Conservation (phyloP, 1,140 invertebrate species). For the Onthophagus taurus region DNA sequence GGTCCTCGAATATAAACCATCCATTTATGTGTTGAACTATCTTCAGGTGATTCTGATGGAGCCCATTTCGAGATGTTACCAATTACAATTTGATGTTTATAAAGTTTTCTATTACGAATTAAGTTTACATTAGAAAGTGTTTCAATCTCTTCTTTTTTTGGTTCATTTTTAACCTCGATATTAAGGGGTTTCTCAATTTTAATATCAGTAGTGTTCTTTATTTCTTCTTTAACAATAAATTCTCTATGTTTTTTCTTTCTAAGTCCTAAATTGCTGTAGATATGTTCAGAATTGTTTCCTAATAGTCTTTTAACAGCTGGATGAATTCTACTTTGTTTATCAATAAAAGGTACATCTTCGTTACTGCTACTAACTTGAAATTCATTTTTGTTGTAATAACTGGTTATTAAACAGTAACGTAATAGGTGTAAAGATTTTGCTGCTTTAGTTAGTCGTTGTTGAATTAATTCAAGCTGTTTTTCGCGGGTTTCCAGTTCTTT, state of each 20-base stretch:
- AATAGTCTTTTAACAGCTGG: slow-evolving; percentile 60
- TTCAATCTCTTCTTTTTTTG: slow-evolving; percentile 8
- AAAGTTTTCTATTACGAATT: slow-evolving; percentile 28
- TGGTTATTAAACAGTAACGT: slow-evolving; percentile 54
- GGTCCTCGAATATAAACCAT: slow-evolving; percentile 72
- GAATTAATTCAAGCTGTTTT: slow-evolving; percentile 41
- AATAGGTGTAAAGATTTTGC: slow-evolving; percentile 59
- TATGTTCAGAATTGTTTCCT: slow-evolving; percentile 43
- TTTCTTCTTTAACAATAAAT: slow-evolving; percentile 6
- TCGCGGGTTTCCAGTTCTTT: slow-evolving; percentile 27
- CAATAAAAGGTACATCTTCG: slow-evolving; percentile 16
- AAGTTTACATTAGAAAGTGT: not conserved
- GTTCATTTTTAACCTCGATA: not conserved
- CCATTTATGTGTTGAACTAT: slow-evolving; percentile 81
- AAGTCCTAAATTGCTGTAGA: slow-evolving; percentile 33
- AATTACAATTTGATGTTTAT: slow-evolving; percentile 45
- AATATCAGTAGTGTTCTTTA: slow-evolving; percentile 1
- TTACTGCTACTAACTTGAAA: slow-evolving; percentile 38
- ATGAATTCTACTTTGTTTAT: slow-evolving; percentile 54
- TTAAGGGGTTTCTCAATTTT: too few relatives aligned
- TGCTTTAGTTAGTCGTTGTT: slow-evolving; percentile 49
- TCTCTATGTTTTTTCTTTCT: slow-evolving; percentile 3
- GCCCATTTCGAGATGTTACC: slow-evolving; percentile 84
- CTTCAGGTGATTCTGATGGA: slow-evolving; percentile 51
- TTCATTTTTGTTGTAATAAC: slow-evolving; percentile 59